Percentiles rank a stretch among this genome's conserved stretches.
Evolutionary conservation across 2,888 invertebrate genomes (phyloP).

Genomic region (Leptogaster cylindrica): DNA sequence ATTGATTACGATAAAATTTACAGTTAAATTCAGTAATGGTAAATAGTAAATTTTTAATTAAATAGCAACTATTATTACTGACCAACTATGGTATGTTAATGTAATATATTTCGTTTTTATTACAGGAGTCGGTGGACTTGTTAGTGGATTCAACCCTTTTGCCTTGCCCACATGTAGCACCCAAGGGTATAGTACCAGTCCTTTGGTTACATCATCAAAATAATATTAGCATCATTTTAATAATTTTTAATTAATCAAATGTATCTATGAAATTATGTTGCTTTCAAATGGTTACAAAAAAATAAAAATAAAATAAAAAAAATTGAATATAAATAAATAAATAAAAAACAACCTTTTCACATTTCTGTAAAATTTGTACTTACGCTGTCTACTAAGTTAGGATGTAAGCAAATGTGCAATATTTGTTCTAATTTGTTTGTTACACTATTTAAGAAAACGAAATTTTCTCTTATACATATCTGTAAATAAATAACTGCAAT

Average conservation of each 20-base stretch:
- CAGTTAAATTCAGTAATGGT: no score
- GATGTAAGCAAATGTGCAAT: slow-evolving; percentile 30
- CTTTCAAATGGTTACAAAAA: slow-evolving; percentile 1
- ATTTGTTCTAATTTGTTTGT: slow-evolving; percentile 33
- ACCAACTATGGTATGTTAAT: no score
- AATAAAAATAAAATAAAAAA: neutral
- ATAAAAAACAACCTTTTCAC: slow-evolving; percentile 6
- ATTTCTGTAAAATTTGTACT: slow-evolving; percentile 36
- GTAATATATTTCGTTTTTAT: slow-evolving; percentile 43
- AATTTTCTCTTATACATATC: slow-evolving; percentile 35
- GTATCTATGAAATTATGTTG: slow-evolving; percentile 31
- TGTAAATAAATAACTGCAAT: slow-evolving; percentile 30
- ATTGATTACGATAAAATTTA: no score
- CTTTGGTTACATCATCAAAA: slow-evolving; percentile 79
- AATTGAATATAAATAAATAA: no score
- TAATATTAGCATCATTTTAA: slow-evolving; percentile 62
- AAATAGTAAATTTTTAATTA: no score
- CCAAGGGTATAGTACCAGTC: slow-evolving; percentile 80
- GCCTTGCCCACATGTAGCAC: slow-evolving; percentile 87
- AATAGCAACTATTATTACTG: no score
- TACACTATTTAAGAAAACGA: slow-evolving; percentile 28
- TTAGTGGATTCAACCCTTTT: slow-evolving; percentile 92
- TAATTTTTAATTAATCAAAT: slow-evolving; percentile 33
- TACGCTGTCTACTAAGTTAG: slow-evolving; percentile 30
- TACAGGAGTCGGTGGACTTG: slow-evolving; percentile 78